Evolutionary conservation across 2,797 vertebrate species (phyloP), one percentile per base, ranked within the genome.

Genomic region (Uromys caudimaculatus): DNA sequence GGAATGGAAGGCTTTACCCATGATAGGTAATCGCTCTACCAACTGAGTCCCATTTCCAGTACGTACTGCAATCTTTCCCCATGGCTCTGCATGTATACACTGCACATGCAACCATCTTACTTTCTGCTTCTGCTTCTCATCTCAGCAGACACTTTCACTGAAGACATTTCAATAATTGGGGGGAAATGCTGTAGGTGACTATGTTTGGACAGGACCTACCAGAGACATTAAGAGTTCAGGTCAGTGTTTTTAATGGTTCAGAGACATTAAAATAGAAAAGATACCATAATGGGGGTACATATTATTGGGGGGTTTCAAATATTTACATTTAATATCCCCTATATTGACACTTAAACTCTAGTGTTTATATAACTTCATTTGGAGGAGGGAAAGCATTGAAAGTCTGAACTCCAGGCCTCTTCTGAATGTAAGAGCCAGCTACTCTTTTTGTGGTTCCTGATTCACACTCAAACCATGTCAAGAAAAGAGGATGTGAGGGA

Each of bases 301-400:
- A 29, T 62, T 64, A 21, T 32, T 54, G 56, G 41, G 32, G 67
- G 54, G 88, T 89, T 96, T 82, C 44, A 95, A 89, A 85, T 92
- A 54, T 91, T 96, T 86, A 79, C n/a, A 71, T 84, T 91, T 96
- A 35, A 77, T 92, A 92, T 95, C 82, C 89, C 76, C 50, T 50
- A 90, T 41, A 75, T 94, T 71, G 85, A 83, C 50, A 76, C 24
- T 79, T 8, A 76, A 93, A 92, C 19, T 83, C 76, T 47, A 79
- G 77, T 71, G 1, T 88, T 81, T 81, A 21, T 76, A 52, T 94
- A 95, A 64, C n/a, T 90, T 90, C 69, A 89, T 93, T 82, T 93
- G 38, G 95, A 95, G 50, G 78, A 90, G 92, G 92, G 21, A 50
- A 50, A 44, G 50, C 41, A 56, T 90, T n/a, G 56, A 75, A 93